Percentiles rank a stretch among this genome's conserved stretches.
phyloP scores from a whole-genome alignment of 2,797 vertebrate species.

The Aselliscus stoliczkanus region DNA sequence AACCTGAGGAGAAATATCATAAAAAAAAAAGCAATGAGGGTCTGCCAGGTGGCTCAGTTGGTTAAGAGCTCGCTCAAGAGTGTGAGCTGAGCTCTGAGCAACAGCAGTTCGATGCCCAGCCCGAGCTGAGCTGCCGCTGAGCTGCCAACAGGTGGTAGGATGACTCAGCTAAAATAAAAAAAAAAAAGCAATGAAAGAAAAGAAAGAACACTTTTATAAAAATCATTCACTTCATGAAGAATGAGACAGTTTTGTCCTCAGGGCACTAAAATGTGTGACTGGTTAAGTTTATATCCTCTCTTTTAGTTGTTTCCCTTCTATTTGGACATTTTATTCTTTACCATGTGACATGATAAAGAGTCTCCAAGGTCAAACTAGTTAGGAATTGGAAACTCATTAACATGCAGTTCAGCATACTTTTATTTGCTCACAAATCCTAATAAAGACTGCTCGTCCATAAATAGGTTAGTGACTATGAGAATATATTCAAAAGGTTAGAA shows the following conservation, averaged over 20 bases:
- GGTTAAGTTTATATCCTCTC: not conserved
- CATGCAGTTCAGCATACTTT: not conserved
- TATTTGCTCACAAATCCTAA: not conserved
- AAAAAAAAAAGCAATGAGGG: not conserved
- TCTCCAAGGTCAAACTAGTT: not conserved
- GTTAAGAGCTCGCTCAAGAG: too few relatives aligned
- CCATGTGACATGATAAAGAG: not conserved
- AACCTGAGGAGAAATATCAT: not conserved
- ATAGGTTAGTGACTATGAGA: not conserved
- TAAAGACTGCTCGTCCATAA: not conserved
- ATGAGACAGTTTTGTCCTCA: not conserved
- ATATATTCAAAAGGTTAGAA: not conserved
- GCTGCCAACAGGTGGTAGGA: too few relatives aligned
- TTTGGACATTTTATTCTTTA: not conserved
- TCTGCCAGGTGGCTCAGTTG: too few relatives aligned
- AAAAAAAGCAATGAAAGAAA: slow-evolving; percentile 16
- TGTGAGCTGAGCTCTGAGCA: too few relatives aligned
- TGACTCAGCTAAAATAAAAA: too few relatives aligned
- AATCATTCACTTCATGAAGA: not conserved
- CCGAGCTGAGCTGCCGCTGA: too few relatives aligned
- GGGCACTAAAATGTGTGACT: not conserved
- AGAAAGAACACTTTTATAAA: not conserved
- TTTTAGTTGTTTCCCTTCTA: not conserved
- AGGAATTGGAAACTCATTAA: not conserved
- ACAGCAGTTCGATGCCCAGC: too few relatives aligned